These are phyloP conservation scores for Chloroceryle aenea DNA, from an alignment of 2,113 vertebrate species.

Conservation along the genomic window DNA sequence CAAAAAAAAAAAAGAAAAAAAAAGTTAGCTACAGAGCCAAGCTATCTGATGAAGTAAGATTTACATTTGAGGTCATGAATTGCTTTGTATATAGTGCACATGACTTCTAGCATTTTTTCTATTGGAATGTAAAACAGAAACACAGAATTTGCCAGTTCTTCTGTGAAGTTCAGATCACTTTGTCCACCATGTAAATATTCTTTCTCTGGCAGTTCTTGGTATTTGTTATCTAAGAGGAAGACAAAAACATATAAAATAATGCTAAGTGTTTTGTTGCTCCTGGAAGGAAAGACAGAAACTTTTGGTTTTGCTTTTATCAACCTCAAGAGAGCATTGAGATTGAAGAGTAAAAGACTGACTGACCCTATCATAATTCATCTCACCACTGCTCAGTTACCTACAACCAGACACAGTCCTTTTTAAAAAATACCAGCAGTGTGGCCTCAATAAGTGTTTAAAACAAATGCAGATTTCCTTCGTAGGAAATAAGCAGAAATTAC, in stretches of 20 bases:
- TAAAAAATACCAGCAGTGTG: neutral
- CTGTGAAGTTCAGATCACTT: neutral
- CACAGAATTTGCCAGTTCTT: neutral
- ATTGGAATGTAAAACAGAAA: constrained; percentile 5
- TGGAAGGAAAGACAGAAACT: neutral
- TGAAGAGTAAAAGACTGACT: neutral
- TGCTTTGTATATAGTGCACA: neutral
- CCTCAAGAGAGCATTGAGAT: neutral
- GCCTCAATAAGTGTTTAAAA: neutral
- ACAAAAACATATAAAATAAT: neutral
- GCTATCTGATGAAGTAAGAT: constrained; percentile 36
- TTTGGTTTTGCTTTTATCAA: neutral
- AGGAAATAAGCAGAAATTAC: neutral
- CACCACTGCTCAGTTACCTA: neutral
- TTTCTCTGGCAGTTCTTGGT: neutral
- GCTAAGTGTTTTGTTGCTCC: neutral
- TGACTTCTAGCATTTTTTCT: neutral
- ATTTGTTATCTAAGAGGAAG: neutral
- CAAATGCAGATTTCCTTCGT: neutral
- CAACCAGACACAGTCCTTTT: neutral
- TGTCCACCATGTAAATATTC: neutral
- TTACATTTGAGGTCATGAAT: constrained; percentile 12
- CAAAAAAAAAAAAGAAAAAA: constrained; percentile 20
- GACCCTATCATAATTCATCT: neutral
- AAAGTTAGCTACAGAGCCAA: neutral